Evolutionary conservation across 2,113 vertebrate species (phyloP), one percentile per base, ranked within the genome.

Genomic region (Acanthochromis polyacanthus): DNA sequence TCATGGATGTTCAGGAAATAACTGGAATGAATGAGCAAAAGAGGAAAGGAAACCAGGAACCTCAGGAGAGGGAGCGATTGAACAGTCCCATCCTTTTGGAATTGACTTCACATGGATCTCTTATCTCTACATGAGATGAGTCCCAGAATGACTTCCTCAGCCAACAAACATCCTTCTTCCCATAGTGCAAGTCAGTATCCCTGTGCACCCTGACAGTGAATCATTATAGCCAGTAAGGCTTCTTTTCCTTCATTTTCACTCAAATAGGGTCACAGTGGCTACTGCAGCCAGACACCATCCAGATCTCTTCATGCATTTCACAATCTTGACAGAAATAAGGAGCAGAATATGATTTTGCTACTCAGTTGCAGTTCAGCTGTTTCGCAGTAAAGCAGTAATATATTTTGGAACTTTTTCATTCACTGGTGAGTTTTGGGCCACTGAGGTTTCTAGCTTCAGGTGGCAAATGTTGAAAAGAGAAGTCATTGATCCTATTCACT

Each of bases 401-500:
- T 43, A 58, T 48, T 64, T 63, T 53, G 48, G 62, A 65, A 74
- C n/a, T 14, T 75, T 53, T 72, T 63, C 19, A 60, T 59, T 69
- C 25, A 14, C 62, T 59, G 10, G 70, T 61, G 66, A 55, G 10
- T 66, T 38, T 63, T n/a, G 9, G 77, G 16, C 58, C 30, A 45
- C 61, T 32, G 25, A 81, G 52, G 51, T 66, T 20, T 71, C 36
- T 59, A 19, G 36, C 50, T 72, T 51, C 16, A 45, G 59, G 75
- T 51, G 70, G 55, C 28, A 79, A 78, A 81, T 28, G 59, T 55
- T 46, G 25, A 64, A 69, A 87, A 68, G 40, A 65, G 14, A 67
- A 72, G 32, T 68, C 71, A 89, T 81, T 80, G 84, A 91, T 84
- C 71, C 46, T 17, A 72, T 83, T 60, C 63, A 77, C 74, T 77